phyloP scores from a whole-genome alignment of 1,140 invertebrate species.

The Zophobas morio region DNA sequence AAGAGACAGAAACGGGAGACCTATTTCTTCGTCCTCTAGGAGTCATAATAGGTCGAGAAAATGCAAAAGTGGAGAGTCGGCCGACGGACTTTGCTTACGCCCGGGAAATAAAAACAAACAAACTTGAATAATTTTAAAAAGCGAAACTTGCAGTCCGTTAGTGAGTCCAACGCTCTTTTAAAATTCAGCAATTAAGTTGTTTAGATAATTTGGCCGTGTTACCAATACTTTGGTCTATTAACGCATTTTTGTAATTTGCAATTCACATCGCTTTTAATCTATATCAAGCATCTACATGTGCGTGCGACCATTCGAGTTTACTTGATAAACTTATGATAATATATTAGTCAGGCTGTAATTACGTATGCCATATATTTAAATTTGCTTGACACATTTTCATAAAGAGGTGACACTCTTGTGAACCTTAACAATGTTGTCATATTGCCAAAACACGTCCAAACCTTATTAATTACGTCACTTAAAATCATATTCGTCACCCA shows the following conservation, averaged over 20 bases:
- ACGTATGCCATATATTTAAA: constrained; percentile 35
- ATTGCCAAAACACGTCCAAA: neutral
- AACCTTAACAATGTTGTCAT: constrained; percentile 11
- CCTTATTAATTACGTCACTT: constrained; percentile 10
- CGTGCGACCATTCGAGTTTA: constrained; percentile 42
- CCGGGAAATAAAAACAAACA: too few relatives aligned
- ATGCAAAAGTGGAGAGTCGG: neutral
- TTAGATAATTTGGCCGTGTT: constrained; percentile 25
- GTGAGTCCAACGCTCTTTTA: constrained; percentile 2
- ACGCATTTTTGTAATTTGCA: constrained; percentile 40
- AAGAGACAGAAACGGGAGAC: too few relatives aligned
- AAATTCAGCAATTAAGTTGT: constrained; percentile 42
- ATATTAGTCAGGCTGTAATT: constrained; percentile 27
- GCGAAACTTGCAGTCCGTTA: too few relatives aligned
- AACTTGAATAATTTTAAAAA: too few relatives aligned
- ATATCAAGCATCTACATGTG: constrained; percentile 40
- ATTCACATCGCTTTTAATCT: constrained; percentile 33
- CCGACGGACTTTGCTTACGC: too few relatives aligned
- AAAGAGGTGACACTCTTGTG: constrained; percentile 9
- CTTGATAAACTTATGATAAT: constrained; percentile 38
- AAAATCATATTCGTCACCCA: neutral
- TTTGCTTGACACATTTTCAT: constrained; percentile 26
- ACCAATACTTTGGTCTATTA: constrained; percentile 35
- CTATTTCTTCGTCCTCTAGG: too few relatives aligned
- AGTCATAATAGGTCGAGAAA: neutral